Percentiles rank a stretch among this genome's conserved stretches.
These are phyloP conservation scores for Heliconius himera DNA, from an alignment of 1,140 invertebrate genomes.

Conservation along the genomic window DNA sequence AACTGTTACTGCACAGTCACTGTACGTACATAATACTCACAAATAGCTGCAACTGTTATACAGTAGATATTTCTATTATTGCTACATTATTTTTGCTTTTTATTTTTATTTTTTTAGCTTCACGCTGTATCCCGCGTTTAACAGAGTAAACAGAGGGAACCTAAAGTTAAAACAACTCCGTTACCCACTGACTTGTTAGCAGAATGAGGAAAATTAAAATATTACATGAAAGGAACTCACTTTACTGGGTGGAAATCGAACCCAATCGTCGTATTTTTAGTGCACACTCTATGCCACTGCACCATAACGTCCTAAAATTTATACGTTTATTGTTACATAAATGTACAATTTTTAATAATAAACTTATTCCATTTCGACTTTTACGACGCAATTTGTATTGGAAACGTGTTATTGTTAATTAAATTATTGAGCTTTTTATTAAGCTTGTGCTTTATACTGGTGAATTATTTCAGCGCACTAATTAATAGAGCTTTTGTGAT, in stretches of 20 bases:
- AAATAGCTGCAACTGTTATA: slow-evolving; percentile 19
- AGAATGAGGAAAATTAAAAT: too few species aligned
- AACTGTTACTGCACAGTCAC: slow-evolving; percentile 27
- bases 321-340: neutral
- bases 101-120: too few species aligned
- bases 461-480: slow-evolving; percentile 6
- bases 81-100: neutral
- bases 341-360: slow-evolving; percentile 13
- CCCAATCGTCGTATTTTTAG: too few species aligned
- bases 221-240: too few species aligned
- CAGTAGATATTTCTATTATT: neutral
- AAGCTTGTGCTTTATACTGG: slow-evolving; percentile 12
- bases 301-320: too few species aligned
- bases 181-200: too few species aligned
- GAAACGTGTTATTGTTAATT: slow-evolving; percentile 15
- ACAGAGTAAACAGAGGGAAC: too few species aligned
- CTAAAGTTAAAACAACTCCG: too few species aligned
- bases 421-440: slow-evolving; percentile 12
- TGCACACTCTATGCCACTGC: too few species aligned
- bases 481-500: slow-evolving; percentile 11
- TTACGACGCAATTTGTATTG: slow-evolving; percentile 15
- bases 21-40: slow-evolving; percentile 12
- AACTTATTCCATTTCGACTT: slow-evolving; percentile 12
- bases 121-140: too few species aligned
- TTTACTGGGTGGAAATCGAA: too few species aligned